These are phyloP conservation scores for Drosophila siamana DNA, from an alignment of 2,888 invertebrate species.

Conservation along the genomic window DNA sequence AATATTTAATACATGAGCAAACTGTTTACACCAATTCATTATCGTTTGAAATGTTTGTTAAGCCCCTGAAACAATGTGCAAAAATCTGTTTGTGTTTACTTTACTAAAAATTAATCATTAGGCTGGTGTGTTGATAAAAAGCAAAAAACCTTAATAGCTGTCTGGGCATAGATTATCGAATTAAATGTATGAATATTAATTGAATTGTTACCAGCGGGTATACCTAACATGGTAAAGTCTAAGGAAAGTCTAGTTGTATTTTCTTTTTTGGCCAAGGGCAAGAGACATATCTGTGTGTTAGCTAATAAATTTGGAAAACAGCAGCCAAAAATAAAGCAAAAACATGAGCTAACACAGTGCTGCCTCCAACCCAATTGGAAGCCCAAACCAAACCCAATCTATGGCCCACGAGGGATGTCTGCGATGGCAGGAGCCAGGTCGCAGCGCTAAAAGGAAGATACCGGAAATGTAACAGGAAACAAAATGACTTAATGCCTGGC, in stretches of 20 bases:
- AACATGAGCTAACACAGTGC: not conserved
- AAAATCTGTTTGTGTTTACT: not conserved
- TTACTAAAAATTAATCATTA: not conserved
- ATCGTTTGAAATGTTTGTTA: constrained; percentile 10
- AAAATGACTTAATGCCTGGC: constrained; percentile 60
- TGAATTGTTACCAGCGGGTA: not conserved
- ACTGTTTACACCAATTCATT: constrained; percentile 2
- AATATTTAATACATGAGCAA: constrained; percentile 2
- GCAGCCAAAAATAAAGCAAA: not conserved
- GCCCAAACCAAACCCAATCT: constrained; percentile 8
- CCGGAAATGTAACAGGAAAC: constrained; percentile 62
- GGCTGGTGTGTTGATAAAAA: not conserved
- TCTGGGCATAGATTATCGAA: not conserved
- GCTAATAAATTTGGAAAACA: constrained; percentile 7
- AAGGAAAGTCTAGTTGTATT: not conserved
- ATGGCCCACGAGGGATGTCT: not conserved
- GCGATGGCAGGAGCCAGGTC: not conserved
- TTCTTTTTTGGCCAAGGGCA: not conserved
- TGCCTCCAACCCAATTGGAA: constrained; percentile 1
- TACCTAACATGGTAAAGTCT: not conserved
- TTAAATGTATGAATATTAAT: not conserved
- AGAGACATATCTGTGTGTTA: not conserved
- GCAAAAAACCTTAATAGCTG: not conserved
- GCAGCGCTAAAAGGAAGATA: constrained; percentile 37
- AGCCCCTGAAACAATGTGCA: constrained; percentile 2